Conservation (phyloP, 2,113 vertebrate genomes). For the Tapirus terrestris region DNA sequence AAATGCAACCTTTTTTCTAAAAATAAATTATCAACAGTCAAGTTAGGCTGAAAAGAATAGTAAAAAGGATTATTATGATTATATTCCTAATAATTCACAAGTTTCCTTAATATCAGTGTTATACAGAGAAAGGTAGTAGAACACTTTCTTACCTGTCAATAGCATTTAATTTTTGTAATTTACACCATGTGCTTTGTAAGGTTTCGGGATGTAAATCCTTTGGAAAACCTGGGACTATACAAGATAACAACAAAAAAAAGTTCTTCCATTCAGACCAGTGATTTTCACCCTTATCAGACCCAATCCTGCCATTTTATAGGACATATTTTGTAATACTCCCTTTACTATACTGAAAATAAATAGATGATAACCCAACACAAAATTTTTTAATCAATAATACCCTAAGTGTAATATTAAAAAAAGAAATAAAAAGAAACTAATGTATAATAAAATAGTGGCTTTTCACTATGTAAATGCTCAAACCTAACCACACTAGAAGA, state of each 20-base stretch:
- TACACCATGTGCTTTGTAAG: background rate
- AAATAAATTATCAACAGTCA: conserved; percentile 32
- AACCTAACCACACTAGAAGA: background rate
- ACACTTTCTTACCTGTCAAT: background rate
- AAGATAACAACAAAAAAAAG: background rate
- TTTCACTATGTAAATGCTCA: background rate
- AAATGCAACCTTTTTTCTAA: conserved; percentile 53
- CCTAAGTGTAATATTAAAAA: background rate
- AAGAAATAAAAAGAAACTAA: conserved; percentile 40
- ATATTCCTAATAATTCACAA: conserved; percentile 15
- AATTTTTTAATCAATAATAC: background rate
- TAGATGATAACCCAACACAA: background rate
- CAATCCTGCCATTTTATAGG: background rate
- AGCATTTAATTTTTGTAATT: background rate
- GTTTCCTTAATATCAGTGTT: background rate
- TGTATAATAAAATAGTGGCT: conserved; percentile 18
- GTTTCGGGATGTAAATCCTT: background rate
- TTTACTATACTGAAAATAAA: conserved; percentile 20
- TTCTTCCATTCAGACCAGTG: background rate
- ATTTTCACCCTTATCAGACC: background rate
- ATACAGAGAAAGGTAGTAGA: background rate
- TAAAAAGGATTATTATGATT: conserved; percentile 35
- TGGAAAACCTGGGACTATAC: background rate
- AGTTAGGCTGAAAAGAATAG: conserved; percentile 17
- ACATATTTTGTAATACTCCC: background rate